Evolutionary conservation across 2,113 vertebrate genomes (phyloP), one percentile per base, ranked within the genome.

Genomic region (Catharus bicknelli): DNA sequence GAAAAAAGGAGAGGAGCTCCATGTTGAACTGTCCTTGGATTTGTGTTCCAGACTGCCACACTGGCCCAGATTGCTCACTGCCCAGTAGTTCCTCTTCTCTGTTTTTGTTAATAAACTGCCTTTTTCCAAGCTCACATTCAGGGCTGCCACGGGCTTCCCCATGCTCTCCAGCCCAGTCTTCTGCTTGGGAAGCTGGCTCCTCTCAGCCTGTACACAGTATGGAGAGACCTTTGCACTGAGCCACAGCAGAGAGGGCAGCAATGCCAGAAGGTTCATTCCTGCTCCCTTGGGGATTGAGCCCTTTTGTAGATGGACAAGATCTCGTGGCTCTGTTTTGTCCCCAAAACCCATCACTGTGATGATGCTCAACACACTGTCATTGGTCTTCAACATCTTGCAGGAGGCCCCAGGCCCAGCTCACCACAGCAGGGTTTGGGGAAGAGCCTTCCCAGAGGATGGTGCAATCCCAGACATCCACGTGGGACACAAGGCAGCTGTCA

Each of bases 391-490:
- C 22, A 29, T n/a, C 47, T 51, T 47, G 29, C 32, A 75, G 38
- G 45, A 67, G 63, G 53, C 17, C 43, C 5, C 47, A 38, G n/a
- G 30, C n/a, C 47, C 27, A 70, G 47, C 15, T 32, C 70, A 74
- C 4, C n/a, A 10, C 16, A 67, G 43, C 53, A 67, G 17, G 5
- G 38, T 11, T 47, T 86, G 50, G n/a, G 29, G 42, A 77, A 78
- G 58, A 36, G 59, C 55, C 43, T 85, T 90, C 64, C 51, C 19
- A 53, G 51, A 81, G 38, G 26, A 17, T 47, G 25, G 4, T 25
- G 17, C 5, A 3, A 76, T 61, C 27, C 55, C 51, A 78, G 57
- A 7, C 2, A 47, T 51, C 62, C n/a, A 86, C 0, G 0, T 14
- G 9, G 53, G 75, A 85, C 17, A 51, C 43, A 43, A 47, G n/a